Evolutionary conservation across 2,888 invertebrate genomes (phyloP), one percentile per base, ranked within the genome.

Genomic region (Portevinia maculata): DNA sequence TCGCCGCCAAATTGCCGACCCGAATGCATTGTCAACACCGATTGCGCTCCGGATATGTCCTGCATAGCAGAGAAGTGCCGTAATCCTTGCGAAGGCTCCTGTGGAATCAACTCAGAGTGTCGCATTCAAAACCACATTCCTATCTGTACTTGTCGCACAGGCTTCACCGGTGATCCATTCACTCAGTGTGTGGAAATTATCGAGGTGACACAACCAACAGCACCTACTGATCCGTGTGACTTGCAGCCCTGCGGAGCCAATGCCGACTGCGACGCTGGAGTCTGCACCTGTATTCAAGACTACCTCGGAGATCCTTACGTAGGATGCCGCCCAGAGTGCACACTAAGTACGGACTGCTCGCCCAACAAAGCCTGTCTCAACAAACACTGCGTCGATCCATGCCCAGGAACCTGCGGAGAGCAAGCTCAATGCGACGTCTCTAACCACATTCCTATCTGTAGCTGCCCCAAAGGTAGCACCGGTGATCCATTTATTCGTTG

Each of bases 191-290:
- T 92, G 1, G 91, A 92, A 86, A 88, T 93, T 55, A 87, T 89
- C 55, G 89, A 89, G 70, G 85, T 85, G 79, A 93, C 93, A 85
- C 92, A 93, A 32, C 94, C 94, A 24, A 94, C 87, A 0, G 79
- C 75, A 88, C 93, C 92, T 87, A 92, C 90, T 87, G 93, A 94
- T 89, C 94, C 95, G 85, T 96, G 95, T 90, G 93, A 93, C 89
- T 93, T 95, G 86, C 93, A 94, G 86, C 95, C 95, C 78, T 96
- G 95, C 89, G 96, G 95, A 86, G 91, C 94, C 83, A 96, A 96
- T 90, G 94, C 96, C 64, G 91, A 94, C 85, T 96, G 96, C 90
- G 92, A 93, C 85, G 93, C 93, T 86, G 93, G 93, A 21, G 90
- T 92, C n/a, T 94, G 94, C 88, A 91, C 91, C 28, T 94, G 94